Percentiles rank a stretch among this genome's conserved stretches.
Evolutionary conservation across 2,113 vertebrate species (phyloP).

Genomic region (Gadus chalcogrammus): DNA sequence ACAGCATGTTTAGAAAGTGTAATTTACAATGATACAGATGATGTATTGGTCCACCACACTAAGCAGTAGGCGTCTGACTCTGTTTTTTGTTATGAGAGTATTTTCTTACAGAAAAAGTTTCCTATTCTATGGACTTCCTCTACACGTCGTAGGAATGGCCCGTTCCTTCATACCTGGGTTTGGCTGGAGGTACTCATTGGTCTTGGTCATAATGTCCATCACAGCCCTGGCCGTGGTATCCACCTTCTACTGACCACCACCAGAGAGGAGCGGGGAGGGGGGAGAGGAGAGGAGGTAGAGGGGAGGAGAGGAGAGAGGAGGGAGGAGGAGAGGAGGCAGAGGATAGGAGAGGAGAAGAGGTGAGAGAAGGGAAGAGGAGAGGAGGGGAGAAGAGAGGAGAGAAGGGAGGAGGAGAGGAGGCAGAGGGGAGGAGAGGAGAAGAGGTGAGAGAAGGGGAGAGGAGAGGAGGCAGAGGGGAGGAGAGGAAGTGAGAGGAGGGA

Average conservation of each 20-base stretch:
- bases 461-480: background rate
- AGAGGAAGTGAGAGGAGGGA: background rate
- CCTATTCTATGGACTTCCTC: too few relatives aligned
- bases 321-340: too few relatives aligned
- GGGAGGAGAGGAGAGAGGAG: background rate
- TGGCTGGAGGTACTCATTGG: slow-evolving; percentile 96
- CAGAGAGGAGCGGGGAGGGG: background rate
- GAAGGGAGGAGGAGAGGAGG: background rate
- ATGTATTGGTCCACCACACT: too few relatives aligned
- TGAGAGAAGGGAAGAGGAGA: too few relatives aligned
- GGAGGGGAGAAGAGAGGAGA: too few relatives aligned
- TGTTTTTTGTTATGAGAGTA: too few relatives aligned
- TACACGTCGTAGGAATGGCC: too few relatives aligned
- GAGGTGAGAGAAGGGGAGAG: background rate
- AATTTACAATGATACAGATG: too few relatives aligned
- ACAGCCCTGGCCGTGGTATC: slow-evolving; percentile 92
- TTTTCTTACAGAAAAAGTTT: too few relatives aligned
- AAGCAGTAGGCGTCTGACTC: too few relatives aligned
- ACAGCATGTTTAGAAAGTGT: too few relatives aligned
- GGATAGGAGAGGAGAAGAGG: too few relatives aligned
- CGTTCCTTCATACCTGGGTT: slow-evolving; percentile 83
- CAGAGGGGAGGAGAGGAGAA: background rate
- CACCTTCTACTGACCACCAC: slow-evolving; percentile 79
- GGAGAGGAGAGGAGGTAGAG: background rate
- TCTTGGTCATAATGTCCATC: slow-evolving; percentile 96